Percentiles rank a stretch among this genome's conserved stretches.
Evolutionary conservation across 2,113 vertebrate genomes (phyloP).

Genomic region (Herpetotheres cachinnans): DNA sequence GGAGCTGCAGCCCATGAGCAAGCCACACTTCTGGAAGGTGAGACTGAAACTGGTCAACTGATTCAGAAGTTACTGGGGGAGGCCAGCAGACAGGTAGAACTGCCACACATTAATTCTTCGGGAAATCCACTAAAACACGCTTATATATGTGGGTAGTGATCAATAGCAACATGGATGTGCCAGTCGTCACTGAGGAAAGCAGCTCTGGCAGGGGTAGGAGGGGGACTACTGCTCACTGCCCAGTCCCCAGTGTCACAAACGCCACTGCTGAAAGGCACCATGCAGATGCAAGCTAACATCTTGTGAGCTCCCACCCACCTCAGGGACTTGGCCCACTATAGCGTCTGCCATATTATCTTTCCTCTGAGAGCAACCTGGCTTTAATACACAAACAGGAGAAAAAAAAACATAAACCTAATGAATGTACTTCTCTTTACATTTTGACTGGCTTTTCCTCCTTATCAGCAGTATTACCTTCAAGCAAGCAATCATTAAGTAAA

Average conservation of each 20-base stretch:
- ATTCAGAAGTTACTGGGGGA: background rate
- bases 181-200: background rate
- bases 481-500: slow-evolving; percentile 64
- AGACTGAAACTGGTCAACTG: background rate
- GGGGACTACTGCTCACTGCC: background rate
- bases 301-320: background rate
- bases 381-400: background rate
- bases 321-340: background rate
- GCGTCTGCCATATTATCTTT: background rate
- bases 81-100: background rate
- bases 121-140: background rate
- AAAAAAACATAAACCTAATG: background rate
- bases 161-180: background rate
- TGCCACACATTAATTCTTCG: background rate
- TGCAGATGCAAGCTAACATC: background rate
- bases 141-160: background rate
- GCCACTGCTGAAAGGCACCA: background rate
- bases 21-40: fast-evolving
- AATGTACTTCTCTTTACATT: background rate
- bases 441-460: slow-evolving; percentile 21
- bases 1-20: background rate
- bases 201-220: background rate
- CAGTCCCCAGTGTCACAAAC: background rate
- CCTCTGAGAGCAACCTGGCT: background rate
- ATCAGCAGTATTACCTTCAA: slow-evolving; percentile 53